These are phyloP conservation scores for Cabera pusaria DNA, from an alignment of 2,888 invertebrate species.

Conservation along the genomic window DNA sequence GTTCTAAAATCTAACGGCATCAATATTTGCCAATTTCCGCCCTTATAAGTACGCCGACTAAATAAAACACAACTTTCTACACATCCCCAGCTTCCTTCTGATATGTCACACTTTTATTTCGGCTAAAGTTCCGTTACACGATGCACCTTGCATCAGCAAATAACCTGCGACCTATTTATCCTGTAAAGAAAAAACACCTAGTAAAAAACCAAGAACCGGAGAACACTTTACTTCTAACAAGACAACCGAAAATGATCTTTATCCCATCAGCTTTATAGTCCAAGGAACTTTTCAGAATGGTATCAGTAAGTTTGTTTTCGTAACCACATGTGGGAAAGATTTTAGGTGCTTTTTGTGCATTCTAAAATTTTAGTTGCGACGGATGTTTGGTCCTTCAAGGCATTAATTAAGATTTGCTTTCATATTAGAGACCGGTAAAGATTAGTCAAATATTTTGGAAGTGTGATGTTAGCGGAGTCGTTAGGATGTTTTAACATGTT, in stretches of 20 bases:
- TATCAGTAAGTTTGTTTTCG: slow-evolving; percentile 10
- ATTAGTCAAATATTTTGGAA: slow-evolving; percentile 17
- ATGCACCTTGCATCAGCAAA: slow-evolving; percentile 79
- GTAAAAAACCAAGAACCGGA: slow-evolving; percentile 34
- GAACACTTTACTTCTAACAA: neutral
- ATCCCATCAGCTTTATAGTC: neutral
- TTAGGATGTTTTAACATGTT: slow-evolving; percentile 3
- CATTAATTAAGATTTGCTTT: slow-evolving; percentile 72
- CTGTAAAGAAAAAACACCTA: slow-evolving; percentile 60
- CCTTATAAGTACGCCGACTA: slow-evolving; percentile 6
- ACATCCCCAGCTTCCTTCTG: slow-evolving; percentile 62
- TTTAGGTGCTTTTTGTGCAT: slow-evolving; percentile 56
- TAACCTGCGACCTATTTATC: slow-evolving; percentile 82
- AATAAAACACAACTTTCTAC: slow-evolving; percentile 51
- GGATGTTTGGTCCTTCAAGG: slow-evolving; percentile 70
- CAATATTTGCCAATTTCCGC: too few species aligned
- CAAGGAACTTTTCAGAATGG: slow-evolving; percentile 1
- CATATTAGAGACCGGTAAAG: slow-evolving; percentile 46
- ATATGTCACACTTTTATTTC: slow-evolving; percentile 65
- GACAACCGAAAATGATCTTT: neutral
- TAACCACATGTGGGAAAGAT: slow-evolving; percentile 61
- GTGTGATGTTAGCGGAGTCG: slow-evolving; percentile 12
- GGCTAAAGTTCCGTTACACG: slow-evolving; percentile 70
- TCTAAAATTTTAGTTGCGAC: slow-evolving; percentile 57
- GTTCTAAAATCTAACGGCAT: too few species aligned